Evolutionary conservation across 2,888 invertebrate species (phyloP).

Genomic region (Diarsia rubi): DNA sequence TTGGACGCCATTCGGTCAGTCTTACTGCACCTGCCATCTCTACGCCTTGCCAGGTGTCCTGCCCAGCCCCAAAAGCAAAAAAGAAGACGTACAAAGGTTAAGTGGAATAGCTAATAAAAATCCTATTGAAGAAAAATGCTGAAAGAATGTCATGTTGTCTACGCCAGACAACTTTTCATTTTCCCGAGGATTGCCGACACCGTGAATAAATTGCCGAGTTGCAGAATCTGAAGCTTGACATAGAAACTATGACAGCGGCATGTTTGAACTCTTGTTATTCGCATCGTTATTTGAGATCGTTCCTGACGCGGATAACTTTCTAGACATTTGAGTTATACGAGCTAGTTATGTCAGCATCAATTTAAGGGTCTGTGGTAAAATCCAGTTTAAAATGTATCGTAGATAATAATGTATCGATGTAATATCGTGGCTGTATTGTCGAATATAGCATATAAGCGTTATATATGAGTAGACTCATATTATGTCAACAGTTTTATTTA

Average conservation of each 20-base stretch:
- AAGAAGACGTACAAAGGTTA: too few relatives aligned
- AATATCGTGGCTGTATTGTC: background rate
- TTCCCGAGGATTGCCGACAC: background rate
- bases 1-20: too few relatives aligned
- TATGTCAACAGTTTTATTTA: too few relatives aligned
- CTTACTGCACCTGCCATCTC: too few relatives aligned
- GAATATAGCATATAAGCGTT: too few relatives aligned
- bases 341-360: conserved; percentile 14
- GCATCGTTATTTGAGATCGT: background rate
- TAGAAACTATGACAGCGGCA: background rate
- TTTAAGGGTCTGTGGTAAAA: background rate
- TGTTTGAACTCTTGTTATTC: conserved; percentile 11
- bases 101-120: too few relatives aligned
- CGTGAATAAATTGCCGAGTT: background rate
- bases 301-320: background rate
- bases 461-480: background rate
- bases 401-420: background rate
- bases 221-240: background rate
- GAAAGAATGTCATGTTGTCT: too few relatives aligned
- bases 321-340: conserved; percentile 5
- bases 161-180: background rate
- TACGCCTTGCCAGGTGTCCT: too few relatives aligned
- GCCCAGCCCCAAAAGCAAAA: too few relatives aligned
- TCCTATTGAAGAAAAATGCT: too few relatives aligned
- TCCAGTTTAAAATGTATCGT: conserved; percentile 7